Base-by-base conservation (phyloP, 2,888 invertebrate species). In the Steinernema carpocapsae region DNA sequence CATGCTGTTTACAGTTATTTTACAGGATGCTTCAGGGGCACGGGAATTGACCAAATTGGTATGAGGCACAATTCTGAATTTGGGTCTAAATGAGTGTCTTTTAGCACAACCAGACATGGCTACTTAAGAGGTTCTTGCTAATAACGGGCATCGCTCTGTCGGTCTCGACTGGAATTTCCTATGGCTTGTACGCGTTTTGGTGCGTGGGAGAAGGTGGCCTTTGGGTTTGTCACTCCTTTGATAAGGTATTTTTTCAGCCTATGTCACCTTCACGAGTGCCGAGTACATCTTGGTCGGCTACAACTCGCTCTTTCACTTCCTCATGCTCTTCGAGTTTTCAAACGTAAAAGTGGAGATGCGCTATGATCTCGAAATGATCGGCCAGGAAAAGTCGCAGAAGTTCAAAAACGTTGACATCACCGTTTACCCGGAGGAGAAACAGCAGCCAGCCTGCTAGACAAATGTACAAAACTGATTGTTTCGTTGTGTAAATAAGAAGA, bases 161-260 rank as follows among this genome's bases (percentile, higher is more conserved):
- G n/a, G 59, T 83, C n/a, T 86, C 85, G 3, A 84, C 86, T 19
- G 85, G 81, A 17, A 76, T 85, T 45, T 80, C 85, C 22, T 86
- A 87, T 76, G 79, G 81, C 17, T 76, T 79, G 24, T 87, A 84
- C 71, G 78, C 80, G 46, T 73, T 75, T 12, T 75, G 79, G 59
- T 86, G 86, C 70, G 79, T 76, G 46, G 77, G 76, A 1, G 48
- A 72, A 24, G 83, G 84, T 85, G 46, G 52, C 76, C 76, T 59
- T 32, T 24, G 32, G 26, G 29, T 17, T 72, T 56, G 7, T 17
- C 17, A 19, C 43, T 4, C 72, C 37, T 48, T 26, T 75, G 10
- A 24, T 22, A 24, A n/a, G 12, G 24, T 19, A 26, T n/a, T 14
- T n/a, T 79, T 83, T 43, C 75, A 85, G 86, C 84, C 7, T 86